Conservation (phyloP, 2,888 invertebrate species). For the Nudaria mundana region DNA sequence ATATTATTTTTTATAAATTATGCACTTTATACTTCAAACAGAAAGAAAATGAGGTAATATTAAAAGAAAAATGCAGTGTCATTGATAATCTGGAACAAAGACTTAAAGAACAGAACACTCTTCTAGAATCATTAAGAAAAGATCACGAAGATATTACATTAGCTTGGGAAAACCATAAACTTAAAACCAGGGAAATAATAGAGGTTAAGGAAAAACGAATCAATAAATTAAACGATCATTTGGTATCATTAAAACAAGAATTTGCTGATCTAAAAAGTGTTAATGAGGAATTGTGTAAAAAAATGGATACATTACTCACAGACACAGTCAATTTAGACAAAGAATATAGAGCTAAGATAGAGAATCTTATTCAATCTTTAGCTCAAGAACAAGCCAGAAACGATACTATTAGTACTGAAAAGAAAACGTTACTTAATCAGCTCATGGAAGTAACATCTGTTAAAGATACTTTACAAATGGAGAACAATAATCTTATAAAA, state of each 20-base stretch:
- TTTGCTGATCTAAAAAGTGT: constrained; percentile 17
- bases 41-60: constrained; percentile 46
- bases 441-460: constrained; percentile 20
- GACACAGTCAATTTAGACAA: constrained; percentile 12
- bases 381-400: constrained; percentile 12
- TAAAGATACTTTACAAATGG: constrained; percentile 26
- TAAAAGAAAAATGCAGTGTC: constrained; percentile 47
- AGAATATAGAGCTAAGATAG: constrained; percentile 13
- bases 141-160: constrained; percentile 41
- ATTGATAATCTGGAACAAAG: constrained; percentile 45
- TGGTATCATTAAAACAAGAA: constrained; percentile 17
- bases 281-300: constrained; percentile 13
- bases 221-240: constrained; percentile 23
- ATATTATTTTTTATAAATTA: no score
- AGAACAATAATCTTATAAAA: constrained; percentile 25
- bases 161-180: constrained; percentile 39
- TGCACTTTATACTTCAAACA: no score
- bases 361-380: constrained; percentile 15
- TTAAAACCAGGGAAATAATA: constrained; percentile 33
- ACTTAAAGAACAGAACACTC: constrained; percentile 30
- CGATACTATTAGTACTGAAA: constrained; percentile 21
- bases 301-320: constrained; percentile 11
- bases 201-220: constrained; percentile 36
- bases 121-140: constrained; percentile 37
- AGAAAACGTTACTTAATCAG: constrained; percentile 16